These are phyloP conservation scores for Drosophila ogumai DNA, from an alignment of 1,140 invertebrate species.

Conservation along the genomic window DNA sequence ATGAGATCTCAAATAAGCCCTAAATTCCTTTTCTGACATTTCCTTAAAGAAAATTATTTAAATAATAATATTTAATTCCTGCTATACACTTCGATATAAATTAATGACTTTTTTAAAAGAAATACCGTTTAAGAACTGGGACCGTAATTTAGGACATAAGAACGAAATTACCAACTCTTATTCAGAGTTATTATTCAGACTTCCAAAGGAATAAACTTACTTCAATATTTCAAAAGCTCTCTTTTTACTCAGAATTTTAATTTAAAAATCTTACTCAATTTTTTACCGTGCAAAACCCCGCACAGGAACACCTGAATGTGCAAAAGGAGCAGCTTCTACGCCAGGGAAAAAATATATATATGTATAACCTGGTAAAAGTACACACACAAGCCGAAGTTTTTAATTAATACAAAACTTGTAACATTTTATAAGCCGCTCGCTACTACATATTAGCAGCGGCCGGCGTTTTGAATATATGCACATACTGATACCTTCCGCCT, in stretches of 20 bases:
- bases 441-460: constrained; percentile 64
- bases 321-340: constrained; percentile 32
- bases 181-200: too few species aligned
- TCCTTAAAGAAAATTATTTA: too few species aligned
- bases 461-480: constrained; percentile 49
- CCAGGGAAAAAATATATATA: constrained; percentile 33
- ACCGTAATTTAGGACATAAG: too few species aligned
- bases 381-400: constrained; percentile 68
- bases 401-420: constrained; percentile 84
- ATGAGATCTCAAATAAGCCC: too few species aligned
- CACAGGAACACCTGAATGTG: constrained; percentile 37
- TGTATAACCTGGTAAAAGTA: constrained; percentile 57
- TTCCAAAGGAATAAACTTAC: background rate
- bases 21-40: too few species aligned
- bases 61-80: too few species aligned
- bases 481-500: constrained; percentile 15
- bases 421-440: constrained; percentile 80
- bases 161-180: too few species aligned
- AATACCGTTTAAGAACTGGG: too few species aligned
- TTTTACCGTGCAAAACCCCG: background rate
- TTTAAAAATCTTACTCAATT: background rate
- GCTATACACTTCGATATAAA: too few species aligned
- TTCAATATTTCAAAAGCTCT: background rate
- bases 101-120: too few species aligned
- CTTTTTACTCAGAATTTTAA: background rate